Conservation (phyloP, 1,140 invertebrate species). For the Acromyrmex echinatior region DNA sequence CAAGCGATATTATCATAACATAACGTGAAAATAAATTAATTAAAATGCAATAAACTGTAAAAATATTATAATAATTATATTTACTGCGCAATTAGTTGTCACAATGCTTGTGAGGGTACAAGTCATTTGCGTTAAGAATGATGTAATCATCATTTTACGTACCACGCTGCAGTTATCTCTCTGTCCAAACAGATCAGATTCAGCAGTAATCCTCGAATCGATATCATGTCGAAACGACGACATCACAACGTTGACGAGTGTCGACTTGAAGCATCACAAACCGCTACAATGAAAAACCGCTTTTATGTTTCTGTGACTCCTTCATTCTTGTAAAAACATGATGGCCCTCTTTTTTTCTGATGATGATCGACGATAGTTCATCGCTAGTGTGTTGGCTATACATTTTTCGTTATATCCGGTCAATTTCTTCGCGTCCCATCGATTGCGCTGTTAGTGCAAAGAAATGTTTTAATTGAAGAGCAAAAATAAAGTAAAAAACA, state of each 20-base stretch:
- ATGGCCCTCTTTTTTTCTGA: not conserved
- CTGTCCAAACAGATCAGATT: conserved; percentile 52
- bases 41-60: not conserved
- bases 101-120: not conserved
- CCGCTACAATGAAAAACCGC: conserved; percentile 9
- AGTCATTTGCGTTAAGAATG: not conserved
- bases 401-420: conserved; percentile 8
- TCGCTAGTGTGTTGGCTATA: not conserved
- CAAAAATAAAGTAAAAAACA: not conserved
- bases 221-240: conserved; percentile 62
- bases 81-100: conserved; percentile 13
- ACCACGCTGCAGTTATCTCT: conserved; percentile 22
- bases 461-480: conserved; percentile 38
- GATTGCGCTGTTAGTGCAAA: not conserved
- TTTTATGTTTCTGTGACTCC: conserved; percentile 22
- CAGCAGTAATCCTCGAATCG: conserved; percentile 49
- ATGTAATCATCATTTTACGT: conserved; percentile 33
- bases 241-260: conserved; percentile 17
- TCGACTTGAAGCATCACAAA: conserved; percentile 39
- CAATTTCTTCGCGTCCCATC: not conserved
- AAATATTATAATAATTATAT: not conserved
- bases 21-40: not conserved
- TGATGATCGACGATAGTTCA: not conserved
- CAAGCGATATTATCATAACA: not conserved
- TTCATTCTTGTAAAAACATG: conserved; percentile 23